Evolutionary conservation across 2,113 vertebrate species (phyloP).

Genomic region (Microtus oregoni): DNA sequence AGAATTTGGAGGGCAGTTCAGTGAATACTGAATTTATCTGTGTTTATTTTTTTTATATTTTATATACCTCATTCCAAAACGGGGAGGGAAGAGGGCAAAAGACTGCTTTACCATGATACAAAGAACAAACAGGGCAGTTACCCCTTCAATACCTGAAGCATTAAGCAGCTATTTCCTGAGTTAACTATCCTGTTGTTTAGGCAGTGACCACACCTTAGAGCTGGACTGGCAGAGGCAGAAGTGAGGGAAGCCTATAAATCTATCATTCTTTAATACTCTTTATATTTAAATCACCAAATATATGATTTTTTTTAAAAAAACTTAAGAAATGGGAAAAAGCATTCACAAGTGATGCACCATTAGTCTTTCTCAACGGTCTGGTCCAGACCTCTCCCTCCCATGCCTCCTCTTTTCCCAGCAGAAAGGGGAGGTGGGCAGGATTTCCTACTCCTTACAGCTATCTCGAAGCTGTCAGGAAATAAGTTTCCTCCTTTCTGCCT

Average conservation of each 20-base stretch:
- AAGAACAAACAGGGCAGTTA: too few species aligned
- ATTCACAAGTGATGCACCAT: not conserved
- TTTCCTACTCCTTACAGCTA: not conserved
- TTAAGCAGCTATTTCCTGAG: too few species aligned
- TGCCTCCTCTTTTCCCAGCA: not conserved
- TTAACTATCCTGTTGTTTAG: too few species aligned
- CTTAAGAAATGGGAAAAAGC: constrained; percentile 10
- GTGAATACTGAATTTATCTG: too few species aligned
- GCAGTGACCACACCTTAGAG: too few species aligned
- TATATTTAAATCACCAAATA: not conserved
- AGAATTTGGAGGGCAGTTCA: too few species aligned
- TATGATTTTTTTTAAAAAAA: not conserved
- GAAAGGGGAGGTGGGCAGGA: not conserved
- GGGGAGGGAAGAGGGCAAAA: too few species aligned
- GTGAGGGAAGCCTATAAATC: not conserved
- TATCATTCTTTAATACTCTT: not conserved
- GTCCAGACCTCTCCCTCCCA: not conserved
- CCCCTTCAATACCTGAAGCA: too few species aligned
- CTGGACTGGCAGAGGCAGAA: not conserved
- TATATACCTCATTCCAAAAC: too few species aligned
- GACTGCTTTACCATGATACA: too few species aligned
- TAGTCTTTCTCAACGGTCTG: not conserved
- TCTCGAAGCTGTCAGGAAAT: not conserved
- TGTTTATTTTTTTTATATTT: too few species aligned
- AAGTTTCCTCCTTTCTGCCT: not conserved